These are phyloP conservation scores for Psylliodes chrysocephalus DNA, from an alignment of 2,888 invertebrate genomes.

Conservation along the genomic window DNA sequence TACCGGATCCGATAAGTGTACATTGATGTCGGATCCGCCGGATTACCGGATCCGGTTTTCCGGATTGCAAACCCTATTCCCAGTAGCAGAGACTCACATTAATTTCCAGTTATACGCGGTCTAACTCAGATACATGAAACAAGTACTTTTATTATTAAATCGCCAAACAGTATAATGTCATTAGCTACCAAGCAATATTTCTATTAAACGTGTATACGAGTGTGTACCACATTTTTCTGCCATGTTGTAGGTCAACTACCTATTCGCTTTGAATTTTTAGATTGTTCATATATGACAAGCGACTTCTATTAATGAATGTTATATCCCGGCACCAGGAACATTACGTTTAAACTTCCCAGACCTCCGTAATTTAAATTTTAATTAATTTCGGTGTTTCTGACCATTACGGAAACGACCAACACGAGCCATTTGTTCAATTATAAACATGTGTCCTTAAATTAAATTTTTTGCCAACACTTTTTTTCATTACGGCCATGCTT, in stretches of 20 bases:
- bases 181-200: no score
- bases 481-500: no score
- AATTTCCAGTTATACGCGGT: no score
- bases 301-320: not conserved
- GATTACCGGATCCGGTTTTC: no score
- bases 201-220: no score
- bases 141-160: no score
- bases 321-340: not conserved
- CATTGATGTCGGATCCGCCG: no score
- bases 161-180: no score
- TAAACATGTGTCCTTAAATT: not conserved
- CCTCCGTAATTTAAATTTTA: not conserved
- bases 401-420: not conserved
- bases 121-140: no score
- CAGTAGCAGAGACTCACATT: no score
- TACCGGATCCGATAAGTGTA: no score
- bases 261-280: conserved; percentile 12
- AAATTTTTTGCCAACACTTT: not conserved
- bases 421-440: not conserved
- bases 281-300: not conserved
- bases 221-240: not conserved
- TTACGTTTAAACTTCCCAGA: not conserved
- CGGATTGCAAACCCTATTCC: no score
- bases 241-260: conserved; percentile 1
- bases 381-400: not conserved